These are phyloP conservation scores for Limnephilus lunatus DNA, from an alignment of 2,888 invertebrate species.

Conservation along the genomic window DNA sequence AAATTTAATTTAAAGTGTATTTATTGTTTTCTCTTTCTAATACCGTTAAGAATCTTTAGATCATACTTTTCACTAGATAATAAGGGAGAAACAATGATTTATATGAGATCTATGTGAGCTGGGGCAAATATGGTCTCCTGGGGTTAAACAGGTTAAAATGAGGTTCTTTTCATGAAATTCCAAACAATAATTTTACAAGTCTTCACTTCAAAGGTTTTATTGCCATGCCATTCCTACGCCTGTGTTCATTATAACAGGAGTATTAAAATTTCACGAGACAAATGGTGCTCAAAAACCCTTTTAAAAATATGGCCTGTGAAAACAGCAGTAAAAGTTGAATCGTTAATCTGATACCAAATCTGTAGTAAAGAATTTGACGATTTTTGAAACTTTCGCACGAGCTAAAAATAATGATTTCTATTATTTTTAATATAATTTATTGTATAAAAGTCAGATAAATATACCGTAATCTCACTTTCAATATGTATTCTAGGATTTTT, in stretches of 20 bases:
- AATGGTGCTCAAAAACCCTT: background rate
- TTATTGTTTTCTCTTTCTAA: no score
- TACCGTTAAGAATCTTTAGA: no score
- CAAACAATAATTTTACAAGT: background rate
- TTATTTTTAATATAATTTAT: no score
- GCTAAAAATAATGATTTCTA: no score
- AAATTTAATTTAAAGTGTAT: no score
- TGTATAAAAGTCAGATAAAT: no score
- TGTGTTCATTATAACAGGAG: background rate
- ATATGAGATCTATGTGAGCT: no score
- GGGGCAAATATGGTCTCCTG: no score
- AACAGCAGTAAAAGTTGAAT: background rate
- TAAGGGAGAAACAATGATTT: no score
- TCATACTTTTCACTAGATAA: no score
- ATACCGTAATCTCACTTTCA: no score
- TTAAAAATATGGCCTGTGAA: background rate
- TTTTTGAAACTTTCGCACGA: background rate
- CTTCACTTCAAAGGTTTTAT: background rate
- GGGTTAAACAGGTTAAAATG: background rate
- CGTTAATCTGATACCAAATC: background rate
- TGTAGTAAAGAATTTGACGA: background rate
- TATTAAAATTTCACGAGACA: background rate
- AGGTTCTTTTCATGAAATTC: background rate
- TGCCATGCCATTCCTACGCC: background rate
- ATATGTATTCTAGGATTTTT: no score